Conservation (phyloP, 2,888 invertebrate genomes). For the Calliphora vomitoria region DNA sequence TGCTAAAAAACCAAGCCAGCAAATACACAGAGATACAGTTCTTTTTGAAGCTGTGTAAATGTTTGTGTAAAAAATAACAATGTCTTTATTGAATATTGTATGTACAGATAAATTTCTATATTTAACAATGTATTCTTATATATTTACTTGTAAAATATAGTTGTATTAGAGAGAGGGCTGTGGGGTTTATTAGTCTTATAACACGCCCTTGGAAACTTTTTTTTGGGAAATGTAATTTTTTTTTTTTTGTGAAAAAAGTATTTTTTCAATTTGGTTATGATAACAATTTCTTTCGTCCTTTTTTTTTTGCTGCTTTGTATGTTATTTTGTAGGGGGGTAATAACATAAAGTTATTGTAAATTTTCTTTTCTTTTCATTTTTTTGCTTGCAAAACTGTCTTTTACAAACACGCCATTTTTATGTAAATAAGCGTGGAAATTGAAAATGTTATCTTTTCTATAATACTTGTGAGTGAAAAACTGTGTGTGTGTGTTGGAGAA, state of each 20-base stretch:
- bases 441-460: constrained; percentile 82
- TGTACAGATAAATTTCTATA: constrained; percentile 21
- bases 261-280: constrained; percentile 70
- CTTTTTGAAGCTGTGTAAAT: background rate
- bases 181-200: constrained; percentile 7
- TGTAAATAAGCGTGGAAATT: constrained; percentile 83
- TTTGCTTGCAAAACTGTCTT: constrained; percentile 11
- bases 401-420: constrained; percentile 78
- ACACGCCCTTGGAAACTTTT: constrained; percentile 8
- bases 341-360: constrained; percentile 54
- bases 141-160: background rate
- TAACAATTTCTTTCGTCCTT: constrained; percentile 48
- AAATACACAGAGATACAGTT: background rate
- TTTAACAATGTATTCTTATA: background rate
- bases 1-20: background rate
- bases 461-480: constrained; percentile 76
- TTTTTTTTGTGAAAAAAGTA: constrained; percentile 12
- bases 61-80: constrained; percentile 8
- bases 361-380: constrained; percentile 23
- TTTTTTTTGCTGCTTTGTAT: background rate
- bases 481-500: background rate
- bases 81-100: constrained; percentile 35
- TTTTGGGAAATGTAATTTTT: constrained; percentile 23
- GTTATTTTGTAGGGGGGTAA: constrained; percentile 62
- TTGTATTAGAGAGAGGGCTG: background rate